These are phyloP conservation scores for Callithrix jacchus DNA, from an alignment of 2,113 vertebrate species.

Conservation along the genomic window DNA sequence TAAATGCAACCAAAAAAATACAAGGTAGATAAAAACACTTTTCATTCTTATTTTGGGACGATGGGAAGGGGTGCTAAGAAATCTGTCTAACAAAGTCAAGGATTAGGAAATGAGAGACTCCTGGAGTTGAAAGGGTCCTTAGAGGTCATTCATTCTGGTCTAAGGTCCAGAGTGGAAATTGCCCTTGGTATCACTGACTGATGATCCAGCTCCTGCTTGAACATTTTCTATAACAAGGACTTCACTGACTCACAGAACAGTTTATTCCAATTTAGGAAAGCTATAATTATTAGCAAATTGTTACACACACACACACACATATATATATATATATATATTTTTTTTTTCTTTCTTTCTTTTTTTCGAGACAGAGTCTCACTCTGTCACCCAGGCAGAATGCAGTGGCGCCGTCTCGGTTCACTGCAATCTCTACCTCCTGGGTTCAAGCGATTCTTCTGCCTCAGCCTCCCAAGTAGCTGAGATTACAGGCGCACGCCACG, in stretches of 20 bases:
- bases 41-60: neutral
- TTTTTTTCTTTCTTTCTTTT: too few relatives aligned
- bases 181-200: neutral
- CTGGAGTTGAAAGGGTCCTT: neutral
- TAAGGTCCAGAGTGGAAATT: neutral
- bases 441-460: too few relatives aligned
- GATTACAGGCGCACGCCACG: too few relatives aligned
- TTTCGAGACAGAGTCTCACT: too few relatives aligned
- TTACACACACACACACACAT: neutral
- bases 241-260: neutral
- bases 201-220: neutral
- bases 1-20: neutral
- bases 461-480: too few relatives aligned
- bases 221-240: neutral
- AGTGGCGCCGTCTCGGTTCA: too few relatives aligned
- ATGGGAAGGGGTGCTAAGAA: neutral
- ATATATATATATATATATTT: too few relatives aligned
- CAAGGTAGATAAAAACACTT: neutral
- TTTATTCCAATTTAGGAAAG: neutral
- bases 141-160: neutral
- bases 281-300: constrained; percentile 32
- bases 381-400: too few relatives aligned
- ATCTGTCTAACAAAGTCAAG: neutral
- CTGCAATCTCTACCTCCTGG: too few relatives aligned
- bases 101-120: neutral